Base-by-base conservation (phyloP, 2,888 invertebrate species). In the Itoplectis maculator region DNA sequence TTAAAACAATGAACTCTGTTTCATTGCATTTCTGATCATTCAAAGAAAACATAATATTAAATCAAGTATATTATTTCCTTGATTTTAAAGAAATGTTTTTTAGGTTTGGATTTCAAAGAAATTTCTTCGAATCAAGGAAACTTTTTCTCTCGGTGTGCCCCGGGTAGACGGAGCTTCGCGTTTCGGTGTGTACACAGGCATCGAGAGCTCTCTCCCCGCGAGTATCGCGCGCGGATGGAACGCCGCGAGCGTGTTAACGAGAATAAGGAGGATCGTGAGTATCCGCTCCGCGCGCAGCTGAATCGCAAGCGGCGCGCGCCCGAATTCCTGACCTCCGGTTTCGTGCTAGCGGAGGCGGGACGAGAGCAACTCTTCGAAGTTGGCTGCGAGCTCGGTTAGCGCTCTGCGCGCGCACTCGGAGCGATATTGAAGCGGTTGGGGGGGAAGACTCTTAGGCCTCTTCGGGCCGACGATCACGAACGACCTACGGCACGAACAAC, bases 311-410 rank as follows among this genome's bases (percentile, higher is more conserved):
- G n/a, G n/a, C n/a, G n/a, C 79, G 76, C 70, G 29, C 75, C 79
- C 82, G 82, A 82, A 82, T 82, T 82, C 79, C 73, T 76, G 79
- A 82, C 76, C 79, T 76, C 79, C 45, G 66, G 82, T 68, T 79
- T 72, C 82, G 79, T 82, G 82, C 79, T n/a, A n/a, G 68, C 77
- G 45, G 37, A 18, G 63, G 61, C 54, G 81, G 69, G n/a, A n/a
- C n/a, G n/a, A n/a, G n/a, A n/a, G n/a, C n/a, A n/a, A n/a, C n/a
- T n/a, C 61, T 77, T 51, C 29, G 29, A 29, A 2, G 29, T 2
- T 29, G 29, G 29, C 37, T 20, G n/a, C n/a, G n/a, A n/a, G n/a
- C 65, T 79, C 45, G n/a, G n/a, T 66, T 37, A 69, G 42, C 54
- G 69, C 29, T 65, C 61, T 63, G 40, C 20, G 13, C 42, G 6